Evolutionary conservation across 2,113 vertebrate genomes (phyloP).

Genomic region (Halichoerus grypus): DNA sequence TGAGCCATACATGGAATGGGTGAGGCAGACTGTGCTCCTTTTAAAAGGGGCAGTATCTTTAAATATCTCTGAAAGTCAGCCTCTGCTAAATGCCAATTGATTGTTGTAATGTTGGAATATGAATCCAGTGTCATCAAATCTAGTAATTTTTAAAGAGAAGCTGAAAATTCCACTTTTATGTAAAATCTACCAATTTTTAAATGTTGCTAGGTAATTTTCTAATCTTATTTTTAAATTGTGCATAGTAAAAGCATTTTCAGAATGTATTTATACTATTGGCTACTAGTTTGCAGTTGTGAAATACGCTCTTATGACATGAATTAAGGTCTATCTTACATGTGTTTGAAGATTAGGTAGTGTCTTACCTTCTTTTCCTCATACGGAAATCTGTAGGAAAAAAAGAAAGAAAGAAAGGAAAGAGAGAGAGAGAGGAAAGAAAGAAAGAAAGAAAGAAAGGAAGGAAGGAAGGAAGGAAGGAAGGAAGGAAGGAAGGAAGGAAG

Average conservation of each 20-base stretch:
- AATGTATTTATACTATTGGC: neutral
- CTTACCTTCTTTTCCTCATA: constrained; percentile 24
- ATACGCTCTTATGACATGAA: neutral
- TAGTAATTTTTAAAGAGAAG: constrained; percentile 32
- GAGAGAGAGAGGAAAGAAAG: no score
- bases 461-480: no score
- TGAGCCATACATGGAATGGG: neutral
- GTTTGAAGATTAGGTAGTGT: neutral
- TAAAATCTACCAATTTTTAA: constrained; percentile 37
- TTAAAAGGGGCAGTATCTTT: neutral
- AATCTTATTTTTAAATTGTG: neutral
- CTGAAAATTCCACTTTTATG: constrained; percentile 18
- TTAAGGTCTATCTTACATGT: neutral
- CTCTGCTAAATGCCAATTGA: neutral
- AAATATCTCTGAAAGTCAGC: neutral
- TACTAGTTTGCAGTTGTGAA: neutral
- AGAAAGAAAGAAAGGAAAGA: neutral
- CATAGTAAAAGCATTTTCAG: neutral
- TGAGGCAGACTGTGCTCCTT: neutral
- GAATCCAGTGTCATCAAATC: neutral
- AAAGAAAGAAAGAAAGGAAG: no score
- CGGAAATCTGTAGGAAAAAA: constrained; percentile 24
- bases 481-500: neutral
- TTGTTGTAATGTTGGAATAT: neutral
- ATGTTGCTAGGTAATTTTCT: neutral